Base-by-base conservation (phyloP, 2,797 vertebrate genomes). In the Adelosebastes latens region DNA sequence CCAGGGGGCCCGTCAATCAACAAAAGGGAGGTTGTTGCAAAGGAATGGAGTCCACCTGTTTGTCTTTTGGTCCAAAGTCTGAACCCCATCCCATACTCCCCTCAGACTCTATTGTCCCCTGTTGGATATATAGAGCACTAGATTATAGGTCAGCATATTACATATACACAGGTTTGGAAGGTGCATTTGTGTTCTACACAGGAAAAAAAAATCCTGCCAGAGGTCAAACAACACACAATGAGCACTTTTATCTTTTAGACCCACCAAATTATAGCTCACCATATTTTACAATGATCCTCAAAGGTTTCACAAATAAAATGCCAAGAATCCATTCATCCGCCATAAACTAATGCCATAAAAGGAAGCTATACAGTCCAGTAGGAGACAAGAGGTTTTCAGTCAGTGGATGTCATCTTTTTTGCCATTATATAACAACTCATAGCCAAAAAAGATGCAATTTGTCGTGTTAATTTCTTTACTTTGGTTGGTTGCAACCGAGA, bases 1-100 rank as follows among this genome's bases (percentile, higher is more conserved):
- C 92, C 85, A 86, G 72, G 81, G 81, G 80, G 72, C 88, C 90
- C 85, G 91, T 94, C 93, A 93, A 88, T 94, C 92, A 94, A 93
- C 89, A 87, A 86, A 84, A 88, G 81, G 46, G 80, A 88, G 84
- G 82, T 87, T 90, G 90, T 88, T 92, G 85, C 77, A 86, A 59
- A 88, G 85, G 84, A 89, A 89, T 90, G 77, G 81, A 90, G 91
- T 79, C 77, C 60, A 91, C 87, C 86, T 90, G 87, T 92, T 93
- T 92, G 90, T 90, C 82, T 89, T 87, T 58, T 77, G 68, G 75
- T 63, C 74, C 72, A 49, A 84, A 85, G 65, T 69, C 71, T 84
- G 52, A 77, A 73, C 6, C 70, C 77, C 22, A 10, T 9, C 22
- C n/a, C n/a, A 7, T 67, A 18, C 81, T 2, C 18, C 20, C 24